Evolutionary conservation across 2,888 invertebrate species (phyloP).

Genomic region (Hyposoter dolosus): DNA sequence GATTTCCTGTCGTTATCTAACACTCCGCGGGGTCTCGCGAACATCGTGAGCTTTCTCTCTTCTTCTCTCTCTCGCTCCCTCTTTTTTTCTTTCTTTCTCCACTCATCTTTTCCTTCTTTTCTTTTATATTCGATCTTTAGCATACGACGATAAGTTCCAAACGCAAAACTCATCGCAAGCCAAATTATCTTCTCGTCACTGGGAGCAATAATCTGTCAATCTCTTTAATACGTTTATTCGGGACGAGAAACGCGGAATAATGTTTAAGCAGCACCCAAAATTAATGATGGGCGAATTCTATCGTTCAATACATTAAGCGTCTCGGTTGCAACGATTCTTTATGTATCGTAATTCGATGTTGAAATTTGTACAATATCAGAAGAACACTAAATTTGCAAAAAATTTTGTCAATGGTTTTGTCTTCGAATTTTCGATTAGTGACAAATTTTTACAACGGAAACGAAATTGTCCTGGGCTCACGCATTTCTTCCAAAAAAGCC

Average conservation of each 20-base stretch:
- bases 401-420: not conserved
- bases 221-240: constrained; percentile 3
- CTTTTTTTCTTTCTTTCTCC: not conserved
- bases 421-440: not conserved
- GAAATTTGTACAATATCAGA: no score
- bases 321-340: no score
- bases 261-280: not conserved
- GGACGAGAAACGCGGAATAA: constrained; percentile 1
- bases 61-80: not conserved
- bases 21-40: constrained; percentile 53
- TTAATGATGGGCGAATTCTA: not conserved
- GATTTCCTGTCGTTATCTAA: constrained; percentile 82
- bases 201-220: constrained; percentile 17
- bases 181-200: constrained; percentile 23
- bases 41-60: constrained; percentile 29
- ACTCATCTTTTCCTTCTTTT: constrained; percentile 4
- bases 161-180: constrained; percentile 30
- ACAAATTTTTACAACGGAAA: not conserved
- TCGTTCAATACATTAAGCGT: no score
- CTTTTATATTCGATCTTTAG: not conserved
- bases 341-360: no score
- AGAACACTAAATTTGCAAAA: not conserved
- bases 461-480: not conserved
- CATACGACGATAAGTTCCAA: constrained; percentile 32
- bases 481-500: not conserved